Conservation (phyloP, 2,888 invertebrate species). For the Orthosia gracilis region DNA sequence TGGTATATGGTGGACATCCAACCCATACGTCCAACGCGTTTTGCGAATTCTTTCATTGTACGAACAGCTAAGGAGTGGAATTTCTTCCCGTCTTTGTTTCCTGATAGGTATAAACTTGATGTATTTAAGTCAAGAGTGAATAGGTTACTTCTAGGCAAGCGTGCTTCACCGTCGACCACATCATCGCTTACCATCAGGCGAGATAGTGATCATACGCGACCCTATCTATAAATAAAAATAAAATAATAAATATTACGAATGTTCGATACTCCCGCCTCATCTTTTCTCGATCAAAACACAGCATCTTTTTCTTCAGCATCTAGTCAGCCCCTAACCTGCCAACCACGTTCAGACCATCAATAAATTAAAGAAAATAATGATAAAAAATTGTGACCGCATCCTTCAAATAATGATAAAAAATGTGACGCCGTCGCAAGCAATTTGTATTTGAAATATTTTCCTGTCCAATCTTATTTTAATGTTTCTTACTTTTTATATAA, state of each 20-base stretch:
- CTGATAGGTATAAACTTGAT: too few species aligned
- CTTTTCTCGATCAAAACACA: neutral
- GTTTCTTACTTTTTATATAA: constrained; percentile 45
- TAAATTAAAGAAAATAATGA: constrained; percentile 65
- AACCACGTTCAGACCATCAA: constrained; percentile 41
- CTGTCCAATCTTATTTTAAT: constrained; percentile 56
- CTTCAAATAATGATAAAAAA: constrained; percentile 68
- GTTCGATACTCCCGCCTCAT: neutral
- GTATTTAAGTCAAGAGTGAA: too few species aligned
- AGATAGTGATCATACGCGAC: too few species aligned
- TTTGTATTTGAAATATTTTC: constrained; percentile 67
- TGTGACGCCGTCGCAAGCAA: constrained; percentile 68
- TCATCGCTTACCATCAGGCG: too few species aligned
- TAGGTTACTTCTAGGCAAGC: too few species aligned
- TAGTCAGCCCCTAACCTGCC: constrained; percentile 30
- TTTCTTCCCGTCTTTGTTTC: too few species aligned
- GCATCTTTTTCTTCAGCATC: neutral
- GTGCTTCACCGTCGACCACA: too few species aligned
- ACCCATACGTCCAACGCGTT: too few species aligned
- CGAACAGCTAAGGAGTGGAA: too few species aligned
- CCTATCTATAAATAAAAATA: too few species aligned
- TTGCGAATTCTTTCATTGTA: too few species aligned
- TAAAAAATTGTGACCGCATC: constrained; percentile 65
- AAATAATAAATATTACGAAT: neutral
- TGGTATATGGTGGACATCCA: too few species aligned